Evolutionary conservation across 2,113 vertebrate genomes (phyloP).

Genomic region (Narcine bancroftii): DNA sequence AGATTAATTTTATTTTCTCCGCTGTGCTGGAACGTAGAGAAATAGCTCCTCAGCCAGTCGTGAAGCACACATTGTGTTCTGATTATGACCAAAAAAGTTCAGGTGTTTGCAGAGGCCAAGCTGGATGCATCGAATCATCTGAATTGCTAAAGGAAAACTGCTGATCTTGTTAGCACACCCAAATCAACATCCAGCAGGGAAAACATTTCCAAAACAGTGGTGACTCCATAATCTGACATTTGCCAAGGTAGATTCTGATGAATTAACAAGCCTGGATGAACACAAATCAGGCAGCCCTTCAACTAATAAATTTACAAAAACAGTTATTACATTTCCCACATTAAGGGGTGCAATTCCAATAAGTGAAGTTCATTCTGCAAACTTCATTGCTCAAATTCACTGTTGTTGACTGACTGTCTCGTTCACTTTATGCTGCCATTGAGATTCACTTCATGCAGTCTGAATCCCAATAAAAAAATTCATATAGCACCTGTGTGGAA

Average conservation of each 20-base stretch:
- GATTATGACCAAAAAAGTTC: not conserved
- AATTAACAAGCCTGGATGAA: constrained; percentile 30
- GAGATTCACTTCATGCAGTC: constrained; percentile 14
- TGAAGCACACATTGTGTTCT: constrained; percentile 25
- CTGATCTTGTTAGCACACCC: not conserved
- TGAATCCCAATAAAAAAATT: not conserved
- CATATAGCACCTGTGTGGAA: not conserved
- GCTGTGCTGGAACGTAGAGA: constrained; percentile 1
- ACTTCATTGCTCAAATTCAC: constrained; percentile 22
- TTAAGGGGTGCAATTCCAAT: constrained; percentile 15
- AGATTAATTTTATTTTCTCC: constrained; percentile 11
- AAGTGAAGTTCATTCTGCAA: not conserved
- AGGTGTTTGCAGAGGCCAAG: not conserved
- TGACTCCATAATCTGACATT: constrained; percentile 38
- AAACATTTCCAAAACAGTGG: constrained; percentile 35
- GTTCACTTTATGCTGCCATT: constrained; percentile 21
- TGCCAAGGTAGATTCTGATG: constrained; percentile 37
- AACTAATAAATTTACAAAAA: constrained; percentile 1
- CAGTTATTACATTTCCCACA: constrained; percentile 17
- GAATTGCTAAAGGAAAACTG: constrained; percentile 1
- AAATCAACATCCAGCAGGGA: constrained; percentile 12
- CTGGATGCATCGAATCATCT: not conserved
- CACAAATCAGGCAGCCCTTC: constrained; percentile 32
- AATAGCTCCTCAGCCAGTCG: not conserved
- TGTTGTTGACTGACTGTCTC: not conserved